Evolutionary conservation across 1,140 invertebrate species (phyloP).

Genomic region (Eciton burchellii): DNA sequence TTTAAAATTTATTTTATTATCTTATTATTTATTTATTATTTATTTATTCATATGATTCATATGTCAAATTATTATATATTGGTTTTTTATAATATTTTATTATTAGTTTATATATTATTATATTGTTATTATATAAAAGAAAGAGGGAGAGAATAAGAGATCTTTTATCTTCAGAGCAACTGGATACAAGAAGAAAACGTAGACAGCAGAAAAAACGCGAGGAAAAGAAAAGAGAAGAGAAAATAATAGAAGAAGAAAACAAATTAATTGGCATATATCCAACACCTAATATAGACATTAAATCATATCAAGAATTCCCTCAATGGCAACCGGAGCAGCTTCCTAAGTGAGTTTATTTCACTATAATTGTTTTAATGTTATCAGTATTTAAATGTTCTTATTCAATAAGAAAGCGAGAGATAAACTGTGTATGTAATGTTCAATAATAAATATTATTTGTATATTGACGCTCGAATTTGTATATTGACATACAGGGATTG

Average conservation of each 20-base stretch:
- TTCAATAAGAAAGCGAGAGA: too few species aligned
- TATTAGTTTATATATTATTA: too few species aligned
- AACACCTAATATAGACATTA: constrained; percentile 87
- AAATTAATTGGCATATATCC: constrained; percentile 89
- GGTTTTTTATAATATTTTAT: too few species aligned
- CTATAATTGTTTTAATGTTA: constrained; percentile 36
- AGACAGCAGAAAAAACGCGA: constrained; percentile 89
- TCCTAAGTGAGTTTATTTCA: constrained; percentile 73
- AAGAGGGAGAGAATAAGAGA: too few species aligned
- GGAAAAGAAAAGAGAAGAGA: constrained; percentile 90
- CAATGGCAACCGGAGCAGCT: constrained; percentile 84
- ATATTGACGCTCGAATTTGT: constrained; percentile 3
- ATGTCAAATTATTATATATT: constrained; percentile 49
- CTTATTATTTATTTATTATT: constrained; percentile 44
- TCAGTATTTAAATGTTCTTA: not conserved
- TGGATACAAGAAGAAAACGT: constrained; percentile 88
- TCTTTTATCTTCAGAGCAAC: constrained; percentile 85
- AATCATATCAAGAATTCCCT: constrained; percentile 89
- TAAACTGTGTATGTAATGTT: constrained; percentile 35
- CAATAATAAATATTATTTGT: not conserved
- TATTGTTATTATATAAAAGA: too few species aligned
- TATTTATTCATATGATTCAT: constrained; percentile 43
- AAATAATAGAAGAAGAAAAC: constrained; percentile 90
- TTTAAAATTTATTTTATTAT: constrained; percentile 6
- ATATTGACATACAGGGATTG: constrained; percentile 40